Conservation (phyloP, 1,140 invertebrate species). For the Leptonema lineaticorne region DNA sequence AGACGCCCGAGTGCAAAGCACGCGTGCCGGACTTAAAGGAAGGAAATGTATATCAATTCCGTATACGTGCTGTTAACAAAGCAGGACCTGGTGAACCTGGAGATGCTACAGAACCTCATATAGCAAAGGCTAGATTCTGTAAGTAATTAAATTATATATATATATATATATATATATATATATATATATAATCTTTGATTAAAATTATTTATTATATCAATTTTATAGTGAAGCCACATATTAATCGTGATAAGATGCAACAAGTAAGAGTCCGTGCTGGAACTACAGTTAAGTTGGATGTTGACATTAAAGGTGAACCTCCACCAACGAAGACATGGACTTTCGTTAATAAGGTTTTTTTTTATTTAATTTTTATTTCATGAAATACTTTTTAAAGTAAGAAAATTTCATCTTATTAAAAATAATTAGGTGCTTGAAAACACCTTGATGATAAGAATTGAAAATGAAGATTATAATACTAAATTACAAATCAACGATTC, state of each 20-base stretch:
- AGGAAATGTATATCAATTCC: constrained; percentile 91
- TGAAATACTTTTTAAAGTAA: constrained; percentile 44
- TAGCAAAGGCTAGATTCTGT: constrained; percentile 88
- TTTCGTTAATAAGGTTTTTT: constrained; percentile 62
- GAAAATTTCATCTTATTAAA: too few relatives aligned
- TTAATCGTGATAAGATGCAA: constrained; percentile 89
- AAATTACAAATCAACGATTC: constrained; percentile 81
- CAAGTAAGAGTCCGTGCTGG: constrained; percentile 88
- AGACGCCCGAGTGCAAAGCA: constrained; percentile 78
- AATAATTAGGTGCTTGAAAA: constrained; percentile 47
- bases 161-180: not conserved
- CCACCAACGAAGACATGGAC: constrained; percentile 91
- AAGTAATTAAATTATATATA: too few relatives aligned
- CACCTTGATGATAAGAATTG: constrained; percentile 69
- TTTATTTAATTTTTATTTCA: not conserved
- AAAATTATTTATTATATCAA: constrained; percentile 19
- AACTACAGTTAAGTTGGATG: constrained; percentile 86
- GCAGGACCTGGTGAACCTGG: constrained; percentile 89
- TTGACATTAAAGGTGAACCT: constrained; percentile 94
- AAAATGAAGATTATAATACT: constrained; percentile 93
- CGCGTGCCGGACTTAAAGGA: constrained; percentile 85
- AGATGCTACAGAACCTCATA: constrained; percentile 83
- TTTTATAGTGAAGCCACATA: constrained; percentile 78
- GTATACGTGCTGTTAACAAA: constrained; percentile 91
- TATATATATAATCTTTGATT: constrained; percentile 29